These are phyloP conservation scores for Rapana venosa DNA, from an alignment of 2,888 invertebrate genomes.

Conservation along the genomic window DNA sequence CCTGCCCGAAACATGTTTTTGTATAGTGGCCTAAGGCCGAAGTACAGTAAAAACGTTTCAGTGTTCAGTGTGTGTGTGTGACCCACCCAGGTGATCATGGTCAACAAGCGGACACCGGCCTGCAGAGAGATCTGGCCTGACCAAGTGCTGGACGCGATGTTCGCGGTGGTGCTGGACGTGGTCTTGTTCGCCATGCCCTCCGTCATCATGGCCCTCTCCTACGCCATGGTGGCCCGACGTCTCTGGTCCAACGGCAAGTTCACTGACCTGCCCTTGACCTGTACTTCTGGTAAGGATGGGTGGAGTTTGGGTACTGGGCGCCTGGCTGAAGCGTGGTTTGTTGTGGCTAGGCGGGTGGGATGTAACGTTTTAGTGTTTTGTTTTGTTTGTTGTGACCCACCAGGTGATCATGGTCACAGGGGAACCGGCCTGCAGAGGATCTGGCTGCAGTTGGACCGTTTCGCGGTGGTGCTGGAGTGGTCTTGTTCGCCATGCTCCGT, in stretches of 20 bases:
- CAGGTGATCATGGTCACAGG: no score
- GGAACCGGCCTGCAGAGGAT: no score
- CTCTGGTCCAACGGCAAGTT: slow-evolving; percentile 77
- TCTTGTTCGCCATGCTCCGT: no score
- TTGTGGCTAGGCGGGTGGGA: no score
- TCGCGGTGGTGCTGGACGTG: slow-evolving; percentile 86
- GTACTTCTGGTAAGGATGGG: slow-evolving; percentile 61
- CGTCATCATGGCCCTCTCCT: slow-evolving; percentile 87
- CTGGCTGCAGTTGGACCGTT: no score
- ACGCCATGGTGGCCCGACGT: slow-evolving; percentile 78
- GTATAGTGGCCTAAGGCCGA: no score
- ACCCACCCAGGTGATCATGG: slow-evolving; percentile 9
- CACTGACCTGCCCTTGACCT: neutral
- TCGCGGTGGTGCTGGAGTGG: no score
- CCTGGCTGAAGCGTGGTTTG: slow-evolving; percentile 24
- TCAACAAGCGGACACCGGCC: slow-evolving; percentile 46
- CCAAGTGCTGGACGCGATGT: slow-evolving; percentile 83
- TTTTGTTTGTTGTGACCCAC: no score
- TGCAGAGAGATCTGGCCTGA: slow-evolving; percentile 68
- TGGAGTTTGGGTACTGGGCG: slow-evolving; percentile 26
- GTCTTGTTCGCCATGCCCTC: slow-evolving; percentile 87
- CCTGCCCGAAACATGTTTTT: no score
- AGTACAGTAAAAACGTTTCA: no score
- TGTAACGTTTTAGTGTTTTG: no score
- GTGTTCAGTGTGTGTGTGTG: no score